Conservation (phyloP, 2,888 invertebrate genomes). For the Chorisops tibialis region DNA sequence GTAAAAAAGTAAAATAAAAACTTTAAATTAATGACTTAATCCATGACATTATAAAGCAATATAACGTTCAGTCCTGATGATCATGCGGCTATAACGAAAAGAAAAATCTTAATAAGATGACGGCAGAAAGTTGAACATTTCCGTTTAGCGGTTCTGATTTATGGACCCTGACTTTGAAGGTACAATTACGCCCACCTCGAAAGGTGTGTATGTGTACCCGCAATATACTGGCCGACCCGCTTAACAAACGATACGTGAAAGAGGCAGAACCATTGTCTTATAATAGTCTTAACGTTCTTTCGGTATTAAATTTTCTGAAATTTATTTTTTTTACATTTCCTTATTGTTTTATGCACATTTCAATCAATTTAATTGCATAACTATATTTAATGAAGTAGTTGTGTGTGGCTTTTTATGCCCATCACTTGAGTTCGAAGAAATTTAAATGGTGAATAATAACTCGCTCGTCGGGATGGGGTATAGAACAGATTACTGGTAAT, state of each 20-base stretch:
- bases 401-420: not conserved
- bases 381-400: conserved; percentile 17
- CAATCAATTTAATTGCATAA: conserved; percentile 25
- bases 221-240: too few relatives aligned
- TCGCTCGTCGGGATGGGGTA: too few relatives aligned
- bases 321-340: conserved; percentile 5
- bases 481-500: too few relatives aligned
- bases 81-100: not conserved
- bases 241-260: conserved; percentile 21
- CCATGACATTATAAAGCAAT: too few relatives aligned
- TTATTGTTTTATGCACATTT: conserved; percentile 20
- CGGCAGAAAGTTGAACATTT: conserved; percentile 21
- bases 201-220: conserved; percentile 11
- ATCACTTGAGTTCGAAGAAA: not conserved
- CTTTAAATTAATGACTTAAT: too few relatives aligned
- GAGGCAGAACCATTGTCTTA: conserved; percentile 24
- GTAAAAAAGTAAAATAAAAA: too few relatives aligned
- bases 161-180: conserved; percentile 20
- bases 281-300: not conserved
- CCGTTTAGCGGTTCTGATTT: conserved; percentile 25
- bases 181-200: conserved; percentile 23
- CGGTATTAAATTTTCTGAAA: not conserved
- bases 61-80: too few relatives aligned
- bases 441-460: conserved; percentile 19
- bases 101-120: conserved; percentile 12